Evolutionary conservation across 2,888 invertebrate genomes (phyloP).

Genomic region (Tenthredo mesomela): DNA sequence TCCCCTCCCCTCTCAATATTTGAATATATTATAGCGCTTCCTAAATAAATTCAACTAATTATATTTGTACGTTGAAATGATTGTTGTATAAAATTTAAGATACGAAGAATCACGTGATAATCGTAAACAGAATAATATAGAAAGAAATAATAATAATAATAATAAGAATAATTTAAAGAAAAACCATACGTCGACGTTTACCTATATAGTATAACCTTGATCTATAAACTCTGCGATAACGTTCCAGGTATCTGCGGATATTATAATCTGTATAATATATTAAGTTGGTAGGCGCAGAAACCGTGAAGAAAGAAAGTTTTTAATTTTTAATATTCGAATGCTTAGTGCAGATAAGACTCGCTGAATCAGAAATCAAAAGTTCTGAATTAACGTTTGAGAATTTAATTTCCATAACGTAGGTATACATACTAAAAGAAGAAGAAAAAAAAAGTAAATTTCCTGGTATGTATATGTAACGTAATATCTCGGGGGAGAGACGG

Average conservation of each 20-base stretch:
- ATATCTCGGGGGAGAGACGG: background rate
- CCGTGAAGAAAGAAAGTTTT: background rate
- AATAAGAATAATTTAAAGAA: too few species aligned
- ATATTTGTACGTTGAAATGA: background rate
- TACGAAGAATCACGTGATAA: background rate
- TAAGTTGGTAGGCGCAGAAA: background rate
- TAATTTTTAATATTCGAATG: background rate
- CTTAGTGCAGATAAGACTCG: background rate
- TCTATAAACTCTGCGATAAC: background rate
- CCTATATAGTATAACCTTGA: background rate
- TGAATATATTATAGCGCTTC: too few species aligned
- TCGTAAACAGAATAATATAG: background rate
- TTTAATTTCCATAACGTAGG: background rate
- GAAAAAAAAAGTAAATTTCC: background rate
- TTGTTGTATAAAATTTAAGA: background rate
- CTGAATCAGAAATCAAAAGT: background rate
- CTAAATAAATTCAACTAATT: background rate
- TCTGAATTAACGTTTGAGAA: background rate
- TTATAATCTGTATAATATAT: background rate
- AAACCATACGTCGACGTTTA: background rate
- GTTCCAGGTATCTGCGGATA: background rate
- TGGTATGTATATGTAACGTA: background rate
- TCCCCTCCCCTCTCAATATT: background rate
- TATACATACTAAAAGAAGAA: too few species aligned
- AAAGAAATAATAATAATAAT: too few species aligned